A percentile compares a stretch with the other conserved stretches of the same genome.
Evolutionary conservation across 2,888 invertebrate species (phyloP).

Genomic region (Uloborus plumipes): DNA sequence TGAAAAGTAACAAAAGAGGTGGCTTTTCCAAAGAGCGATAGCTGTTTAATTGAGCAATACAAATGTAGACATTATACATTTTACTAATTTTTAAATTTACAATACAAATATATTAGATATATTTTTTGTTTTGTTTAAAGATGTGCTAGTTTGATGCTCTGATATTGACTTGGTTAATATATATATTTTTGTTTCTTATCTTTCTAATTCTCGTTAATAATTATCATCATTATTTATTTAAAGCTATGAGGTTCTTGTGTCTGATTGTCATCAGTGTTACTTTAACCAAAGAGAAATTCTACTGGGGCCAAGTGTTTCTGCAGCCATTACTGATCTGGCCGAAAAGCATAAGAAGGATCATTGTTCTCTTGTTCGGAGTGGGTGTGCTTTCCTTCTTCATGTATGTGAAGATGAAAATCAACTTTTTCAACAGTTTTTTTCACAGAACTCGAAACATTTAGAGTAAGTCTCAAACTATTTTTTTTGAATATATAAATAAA

Average conservation of each 20-base stretch:
- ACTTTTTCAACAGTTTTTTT: constrained; percentile 91
- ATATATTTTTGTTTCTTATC: too few species aligned
- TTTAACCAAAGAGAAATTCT: constrained; percentile 80
- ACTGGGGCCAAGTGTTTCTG: constrained; percentile 80
- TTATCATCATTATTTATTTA: neutral
- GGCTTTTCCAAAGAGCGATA: too few species aligned
- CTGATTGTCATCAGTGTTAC: constrained; percentile 87
- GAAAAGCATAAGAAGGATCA: constrained; percentile 78
- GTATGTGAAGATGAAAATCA: constrained; percentile 95
- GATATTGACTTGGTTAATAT: too few species aligned
- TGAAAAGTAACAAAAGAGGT: too few species aligned
- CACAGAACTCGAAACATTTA: constrained; percentile 78
- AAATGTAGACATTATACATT: too few species aligned
- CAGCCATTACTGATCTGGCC: constrained; percentile 79
- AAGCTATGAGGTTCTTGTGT: constrained; percentile 80
- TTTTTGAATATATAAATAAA: neutral
- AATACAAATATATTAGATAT: too few species aligned
- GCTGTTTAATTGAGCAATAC: too few species aligned
- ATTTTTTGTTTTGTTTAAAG: too few species aligned
- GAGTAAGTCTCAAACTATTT: constrained; percentile 74
- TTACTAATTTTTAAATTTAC: too few species aligned
- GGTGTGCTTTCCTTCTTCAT: constrained; percentile 91
- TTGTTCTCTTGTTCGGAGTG: constrained; percentile 81
- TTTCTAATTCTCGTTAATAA: neutral
- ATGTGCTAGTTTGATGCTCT: too few species aligned